Evolutionary conservation across 2,797 vertebrate genomes (phyloP).

Genomic region (Xenops minutus): DNA sequence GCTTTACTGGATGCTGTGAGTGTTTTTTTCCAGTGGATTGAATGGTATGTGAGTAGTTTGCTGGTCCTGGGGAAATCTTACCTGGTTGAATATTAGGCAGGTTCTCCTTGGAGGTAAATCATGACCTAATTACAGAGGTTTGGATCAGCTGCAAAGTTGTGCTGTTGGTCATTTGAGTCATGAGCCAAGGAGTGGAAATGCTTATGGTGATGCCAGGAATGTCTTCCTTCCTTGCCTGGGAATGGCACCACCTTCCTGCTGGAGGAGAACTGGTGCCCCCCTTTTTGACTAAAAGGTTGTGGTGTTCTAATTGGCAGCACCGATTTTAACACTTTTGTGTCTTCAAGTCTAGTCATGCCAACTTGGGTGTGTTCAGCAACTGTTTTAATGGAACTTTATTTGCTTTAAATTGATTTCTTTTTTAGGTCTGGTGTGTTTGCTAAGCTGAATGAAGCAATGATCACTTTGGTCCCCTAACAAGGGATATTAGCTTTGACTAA

Average conservation of each 20-base stretch:
- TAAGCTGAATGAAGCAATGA: neutral
- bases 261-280: neutral
- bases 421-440: neutral
- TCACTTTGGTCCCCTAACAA: neutral
- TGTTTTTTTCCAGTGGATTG: neutral
- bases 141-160: neutral
- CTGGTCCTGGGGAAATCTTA: neutral
- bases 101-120: neutral
- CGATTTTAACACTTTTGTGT: neutral
- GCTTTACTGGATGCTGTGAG: neutral
- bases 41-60: neutral
- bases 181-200: neutral
- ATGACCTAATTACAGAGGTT: neutral
- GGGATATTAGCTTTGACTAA: neutral
- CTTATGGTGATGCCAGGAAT: neutral
- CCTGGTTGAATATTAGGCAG: neutral
- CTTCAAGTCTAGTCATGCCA: neutral
- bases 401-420: neutral
- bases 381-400: neutral
- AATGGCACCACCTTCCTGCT: neutral
- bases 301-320: neutral
- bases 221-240: neutral
- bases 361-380: neutral
- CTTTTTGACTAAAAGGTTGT: neutral
- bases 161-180: neutral